Conservation (phyloP, 2,797 vertebrate genomes). For the Protosalanx chinensis region DNA sequence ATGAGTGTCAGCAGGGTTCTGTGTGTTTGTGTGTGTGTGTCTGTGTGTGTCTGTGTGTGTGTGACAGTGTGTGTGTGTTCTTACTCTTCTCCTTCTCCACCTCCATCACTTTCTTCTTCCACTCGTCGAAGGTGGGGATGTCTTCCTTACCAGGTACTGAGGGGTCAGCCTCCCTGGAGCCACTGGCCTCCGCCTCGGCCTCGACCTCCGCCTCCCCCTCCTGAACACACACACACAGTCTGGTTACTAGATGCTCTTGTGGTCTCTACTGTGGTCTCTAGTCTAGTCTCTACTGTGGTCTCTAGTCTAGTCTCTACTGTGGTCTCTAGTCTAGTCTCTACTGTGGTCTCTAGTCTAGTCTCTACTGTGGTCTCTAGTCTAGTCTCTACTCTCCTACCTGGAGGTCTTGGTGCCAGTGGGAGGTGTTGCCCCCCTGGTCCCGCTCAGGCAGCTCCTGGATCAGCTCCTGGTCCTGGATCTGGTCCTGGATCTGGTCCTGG, state of each 20-base stretch:
- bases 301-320: too few species aligned
- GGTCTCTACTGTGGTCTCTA: too few species aligned
- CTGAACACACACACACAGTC: slow-evolving; percentile 54
- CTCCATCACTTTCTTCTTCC: slow-evolving; percentile 99
- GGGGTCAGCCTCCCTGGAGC: slow-evolving; percentile 79
- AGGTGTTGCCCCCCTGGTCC: slow-evolving; percentile 52
- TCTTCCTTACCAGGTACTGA: slow-evolving; percentile 79
- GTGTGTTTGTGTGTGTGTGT: neutral
- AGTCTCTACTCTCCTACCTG: slow-evolving; percentile 43
- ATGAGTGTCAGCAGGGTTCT: neutral
- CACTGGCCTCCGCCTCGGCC: slow-evolving; percentile 65
- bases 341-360: too few species aligned
- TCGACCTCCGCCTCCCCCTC: slow-evolving; percentile 67
- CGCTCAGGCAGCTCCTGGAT: slow-evolving; percentile 37
- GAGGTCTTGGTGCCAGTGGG: slow-evolving; percentile 41
- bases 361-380: too few species aligned
- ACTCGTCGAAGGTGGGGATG: slow-evolving; percentile 98
- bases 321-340: too few species aligned
- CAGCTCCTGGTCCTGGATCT: slow-evolving; percentile 1
- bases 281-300: too few species aligned
- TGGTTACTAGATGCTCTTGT: too few species aligned
- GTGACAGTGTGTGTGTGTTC: slow-evolving; percentile 20
- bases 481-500: slow-evolving; percentile 18
- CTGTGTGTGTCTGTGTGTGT: neutral
- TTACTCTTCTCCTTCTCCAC: slow-evolving; percentile 98